Conservation (phyloP, 2,113 vertebrate species). For the Pteruthius melanotis region DNA sequence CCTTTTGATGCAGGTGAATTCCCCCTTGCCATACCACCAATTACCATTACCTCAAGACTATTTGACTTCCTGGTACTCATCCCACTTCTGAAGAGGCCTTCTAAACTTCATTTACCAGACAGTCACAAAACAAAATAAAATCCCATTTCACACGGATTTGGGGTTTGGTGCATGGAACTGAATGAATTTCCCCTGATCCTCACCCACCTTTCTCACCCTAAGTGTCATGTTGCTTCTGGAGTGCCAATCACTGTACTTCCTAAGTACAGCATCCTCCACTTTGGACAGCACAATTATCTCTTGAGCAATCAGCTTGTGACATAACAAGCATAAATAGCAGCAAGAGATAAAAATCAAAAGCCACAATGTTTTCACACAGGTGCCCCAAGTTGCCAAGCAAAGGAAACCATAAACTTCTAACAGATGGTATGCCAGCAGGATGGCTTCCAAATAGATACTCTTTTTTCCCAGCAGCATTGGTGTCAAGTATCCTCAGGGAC, state of each 20-base stretch:
- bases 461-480: background rate
- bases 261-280: background rate
- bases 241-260: background rate
- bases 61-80: background rate
- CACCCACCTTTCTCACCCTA: background rate
- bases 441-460: background rate
- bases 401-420: background rate
- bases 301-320: background rate
- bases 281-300: background rate
- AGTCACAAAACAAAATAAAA: background rate
- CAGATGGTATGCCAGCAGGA: background rate
- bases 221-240: background rate
- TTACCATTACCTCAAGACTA: background rate
- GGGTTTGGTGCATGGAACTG: background rate
- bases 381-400: slow-evolving; percentile 1
- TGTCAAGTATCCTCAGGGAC: background rate
- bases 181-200: background rate
- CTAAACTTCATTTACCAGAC: background rate
- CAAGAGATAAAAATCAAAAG: slow-evolving; percentile 2
- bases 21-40: background rate
- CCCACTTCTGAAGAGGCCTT: background rate
- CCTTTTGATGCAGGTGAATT: background rate
- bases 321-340: background rate
- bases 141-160: background rate
- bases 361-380: slow-evolving; percentile 14